phyloP scores from a whole-genome alignment of 2,113 vertebrate genomes.

The Cyprinodon tularosa region DNA sequence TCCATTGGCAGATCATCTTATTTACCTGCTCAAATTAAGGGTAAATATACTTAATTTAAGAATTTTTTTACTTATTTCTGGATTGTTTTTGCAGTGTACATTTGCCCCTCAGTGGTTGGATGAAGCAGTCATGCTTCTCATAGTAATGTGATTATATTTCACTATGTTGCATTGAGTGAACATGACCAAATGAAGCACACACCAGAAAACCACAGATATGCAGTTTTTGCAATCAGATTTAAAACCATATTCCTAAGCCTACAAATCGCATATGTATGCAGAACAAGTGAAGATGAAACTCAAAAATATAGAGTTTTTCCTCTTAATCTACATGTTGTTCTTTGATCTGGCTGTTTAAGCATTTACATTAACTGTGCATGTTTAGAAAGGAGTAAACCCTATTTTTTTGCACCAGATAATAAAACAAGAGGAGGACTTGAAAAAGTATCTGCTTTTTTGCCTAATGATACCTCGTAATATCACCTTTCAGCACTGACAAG shows the following conservation, averaged over 20 bases:
- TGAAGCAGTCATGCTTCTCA: slow-evolving; percentile 1
- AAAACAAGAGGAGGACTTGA: slow-evolving; percentile 50
- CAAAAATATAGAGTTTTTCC: background rate
- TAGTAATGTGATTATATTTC: slow-evolving; percentile 26
- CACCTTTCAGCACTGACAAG: slow-evolving; percentile 67
- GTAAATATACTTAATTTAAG: no score
- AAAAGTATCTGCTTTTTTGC: slow-evolving; percentile 60
- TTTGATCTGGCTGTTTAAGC: background rate
- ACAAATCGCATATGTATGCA: background rate
- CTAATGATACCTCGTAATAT: slow-evolving; percentile 70
- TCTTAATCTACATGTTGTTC: background rate
- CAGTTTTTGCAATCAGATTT: background rate
- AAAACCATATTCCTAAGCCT: background rate
- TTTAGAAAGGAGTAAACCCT: slow-evolving; percentile 2
- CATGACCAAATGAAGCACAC: background rate
- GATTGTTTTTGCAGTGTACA: no score
- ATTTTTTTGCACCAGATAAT: slow-evolving; percentile 18
- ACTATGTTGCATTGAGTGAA: background rate
- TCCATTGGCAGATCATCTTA: no score
- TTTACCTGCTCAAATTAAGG: no score
- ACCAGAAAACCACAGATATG: slow-evolving; percentile 18
- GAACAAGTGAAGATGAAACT: background rate
- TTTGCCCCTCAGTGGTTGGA: background rate
- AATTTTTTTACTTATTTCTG: no score
- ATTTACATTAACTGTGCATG: slow-evolving; percentile 25